Percentiles rank a stretch among this genome's conserved stretches.
Evolutionary conservation across 2,888 invertebrate species (phyloP).

Genomic region (Orchesella flavescens): DNA sequence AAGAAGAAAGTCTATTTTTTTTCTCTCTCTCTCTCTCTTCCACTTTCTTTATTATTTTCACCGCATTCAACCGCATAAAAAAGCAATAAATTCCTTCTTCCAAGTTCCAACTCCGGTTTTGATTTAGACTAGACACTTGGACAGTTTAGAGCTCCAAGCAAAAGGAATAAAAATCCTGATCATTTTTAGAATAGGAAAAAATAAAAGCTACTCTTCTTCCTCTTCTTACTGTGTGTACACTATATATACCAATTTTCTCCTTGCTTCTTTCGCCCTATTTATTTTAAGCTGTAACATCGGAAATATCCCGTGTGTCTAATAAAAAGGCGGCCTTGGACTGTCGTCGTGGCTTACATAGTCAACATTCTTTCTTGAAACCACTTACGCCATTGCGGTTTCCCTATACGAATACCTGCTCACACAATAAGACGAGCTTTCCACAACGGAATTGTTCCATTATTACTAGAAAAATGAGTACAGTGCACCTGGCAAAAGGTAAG

Average conservation of each 20-base stretch:
- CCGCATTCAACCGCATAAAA: conserved; percentile 59
- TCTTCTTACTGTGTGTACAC: background rate
- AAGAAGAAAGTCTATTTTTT: conserved; percentile 11
- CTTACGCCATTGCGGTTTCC: conserved; percentile 24
- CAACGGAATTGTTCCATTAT: conserved; percentile 30
- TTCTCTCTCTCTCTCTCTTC: background rate
- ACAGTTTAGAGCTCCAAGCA: background rate
- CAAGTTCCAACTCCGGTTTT: background rate
- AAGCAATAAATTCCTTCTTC: conserved; percentile 35
- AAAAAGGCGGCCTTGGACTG: conserved; percentile 17
- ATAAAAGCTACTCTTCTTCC: background rate
- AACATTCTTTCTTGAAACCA: conserved; percentile 35
- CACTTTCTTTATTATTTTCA: conserved; percentile 46
- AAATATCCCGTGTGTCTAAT: conserved; percentile 12
- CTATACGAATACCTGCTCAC: conserved; percentile 29
- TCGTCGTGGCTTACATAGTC: conserved; percentile 38
- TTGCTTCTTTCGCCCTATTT: background rate
- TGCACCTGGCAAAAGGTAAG: conserved; percentile 43
- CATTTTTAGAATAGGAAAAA: background rate
- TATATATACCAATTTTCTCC: background rate
- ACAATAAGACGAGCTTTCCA: conserved; percentile 8
- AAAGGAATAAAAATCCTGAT: background rate
- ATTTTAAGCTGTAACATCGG: background rate
- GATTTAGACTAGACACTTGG: no score
- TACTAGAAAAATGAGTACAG: conserved; percentile 31